A percentile compares a stretch with the other conserved stretches of the same genome.
phyloP scores from a whole-genome alignment of 2,113 vertebrate genomes.

The Hippocampus barbouri region DNA sequence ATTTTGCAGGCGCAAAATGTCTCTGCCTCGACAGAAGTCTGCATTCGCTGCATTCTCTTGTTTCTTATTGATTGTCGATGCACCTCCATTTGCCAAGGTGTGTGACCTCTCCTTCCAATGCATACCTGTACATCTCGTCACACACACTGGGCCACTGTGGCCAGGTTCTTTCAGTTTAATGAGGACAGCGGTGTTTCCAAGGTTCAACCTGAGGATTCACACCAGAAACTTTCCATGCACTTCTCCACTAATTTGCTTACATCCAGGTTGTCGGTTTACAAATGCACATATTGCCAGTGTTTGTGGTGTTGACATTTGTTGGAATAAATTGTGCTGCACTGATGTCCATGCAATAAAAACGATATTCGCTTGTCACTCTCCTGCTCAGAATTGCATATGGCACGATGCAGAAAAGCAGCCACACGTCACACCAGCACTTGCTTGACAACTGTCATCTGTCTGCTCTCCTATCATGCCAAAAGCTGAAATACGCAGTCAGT shows the following conservation, averaged over 20 bases:
- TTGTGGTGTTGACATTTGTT: not conserved
- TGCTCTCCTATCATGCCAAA: conserved; percentile 46
- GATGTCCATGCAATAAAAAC: not conserved
- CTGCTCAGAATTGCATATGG: not conserved
- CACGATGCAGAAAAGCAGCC: not conserved
- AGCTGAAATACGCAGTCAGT: conserved; percentile 36
- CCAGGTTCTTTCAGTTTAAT: not conserved
- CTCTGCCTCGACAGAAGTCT: not conserved
- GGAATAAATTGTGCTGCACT: not conserved
- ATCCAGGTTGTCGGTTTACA: not conserved
- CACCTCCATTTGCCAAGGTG: not conserved
- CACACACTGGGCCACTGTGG: not conserved
- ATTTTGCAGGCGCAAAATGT: not conserved
- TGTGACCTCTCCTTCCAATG: not conserved
- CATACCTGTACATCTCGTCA: not conserved
- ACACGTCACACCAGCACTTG: not conserved
- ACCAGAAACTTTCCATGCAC: not conserved
- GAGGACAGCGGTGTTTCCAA: not conserved
- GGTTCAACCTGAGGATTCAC: not conserved
- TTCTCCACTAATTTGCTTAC: not conserved
- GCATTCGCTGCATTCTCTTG: not conserved
- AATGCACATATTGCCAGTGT: not conserved
- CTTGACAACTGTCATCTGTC: conserved; percentile 45
- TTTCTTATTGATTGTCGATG: not conserved
- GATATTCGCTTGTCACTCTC: not conserved